Evolutionary conservation across 2,113 vertebrate species (phyloP), one percentile per base, ranked within the genome.

Genomic region (Phaethornis superciliosus): DNA sequence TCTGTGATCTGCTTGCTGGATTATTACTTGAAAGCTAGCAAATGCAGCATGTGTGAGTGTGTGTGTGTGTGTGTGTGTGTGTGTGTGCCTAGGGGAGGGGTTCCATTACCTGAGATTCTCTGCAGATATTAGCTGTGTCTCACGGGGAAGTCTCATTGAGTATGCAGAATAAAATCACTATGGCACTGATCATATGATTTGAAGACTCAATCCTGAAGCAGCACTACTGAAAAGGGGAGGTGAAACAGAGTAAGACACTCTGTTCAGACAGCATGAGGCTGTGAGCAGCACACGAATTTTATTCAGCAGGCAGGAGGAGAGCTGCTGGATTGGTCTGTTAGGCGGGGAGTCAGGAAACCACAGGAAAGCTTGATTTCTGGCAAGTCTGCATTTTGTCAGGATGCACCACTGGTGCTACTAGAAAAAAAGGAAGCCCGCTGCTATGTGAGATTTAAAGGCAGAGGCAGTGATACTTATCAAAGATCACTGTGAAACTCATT

Each of bases 81-180:
- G 26, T 42, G 16, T 13, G 11, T 62, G 92, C 70, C 72, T 10
- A 35, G 52, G 77, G 77, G 81, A 94, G 87, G 85, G 76, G 62
- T 78, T 67, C 63, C 2, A 17, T 87, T 84, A 94, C 93, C 95
- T 95, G 94, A 64, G 88, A 51, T 91, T 79, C 91, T 84, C 86
- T 71, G 89, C 93, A 94, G 91, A 85, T 47, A 62, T 8, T 46
- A 67, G 90, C 93, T 4, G 84, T 6, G 63, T 77, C 80, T 90
- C 76, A 4, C 49, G 93, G 95, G 96, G 92, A 94, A 95, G 90
- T 42, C 97, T 97, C 97, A 91, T 94, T 95, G 76, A 64, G 67
- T 90, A 96, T 95, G 95, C 91, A 90, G 90, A 81, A 56, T 89
- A 47, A 81, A 95, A 92, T 60, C 64, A 7, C 91, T 3, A 6